A percentile compares a stretch with the other conserved stretches of the same genome.
Evolutionary conservation across 2,888 invertebrate species (phyloP).

Genomic region (Neoascia interrupta): DNA sequence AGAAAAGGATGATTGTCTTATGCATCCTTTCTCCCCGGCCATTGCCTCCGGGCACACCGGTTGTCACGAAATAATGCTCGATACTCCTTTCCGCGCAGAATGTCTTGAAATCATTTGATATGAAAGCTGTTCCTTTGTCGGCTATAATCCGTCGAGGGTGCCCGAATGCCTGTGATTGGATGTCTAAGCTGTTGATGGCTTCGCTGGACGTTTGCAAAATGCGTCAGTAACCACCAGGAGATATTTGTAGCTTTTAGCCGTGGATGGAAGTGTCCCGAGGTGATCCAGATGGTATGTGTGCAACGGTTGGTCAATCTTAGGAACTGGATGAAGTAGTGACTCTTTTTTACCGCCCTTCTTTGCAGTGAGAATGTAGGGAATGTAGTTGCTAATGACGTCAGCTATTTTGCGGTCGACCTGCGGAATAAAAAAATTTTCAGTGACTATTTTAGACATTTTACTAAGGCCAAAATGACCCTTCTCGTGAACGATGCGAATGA

Average conservation of each 20-base stretch:
- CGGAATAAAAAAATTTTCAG: constrained; percentile 39
- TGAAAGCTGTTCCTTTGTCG: constrained; percentile 76
- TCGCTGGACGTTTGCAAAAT: constrained; percentile 74
- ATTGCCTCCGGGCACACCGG: constrained; percentile 35
- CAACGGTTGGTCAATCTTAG: constrained; percentile 72
- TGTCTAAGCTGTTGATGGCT: constrained; percentile 72
- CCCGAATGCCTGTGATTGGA: constrained; percentile 74
- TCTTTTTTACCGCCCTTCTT: constrained; percentile 73
- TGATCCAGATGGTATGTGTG: constrained; percentile 75
- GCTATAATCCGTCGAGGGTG: constrained; percentile 74
- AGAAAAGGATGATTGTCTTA: constrained; percentile 15
- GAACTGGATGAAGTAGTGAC: constrained; percentile 73
- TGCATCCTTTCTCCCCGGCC: constrained; percentile 42
- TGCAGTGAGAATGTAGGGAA: constrained; percentile 51
- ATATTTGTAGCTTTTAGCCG: constrained; percentile 74
- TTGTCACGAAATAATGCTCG: constrained; percentile 16
- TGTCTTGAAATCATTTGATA: constrained; percentile 73
- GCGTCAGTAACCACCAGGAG: constrained; percentile 73
- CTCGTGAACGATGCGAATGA: constrained; percentile 15
- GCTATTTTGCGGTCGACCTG: constrained; percentile 17
- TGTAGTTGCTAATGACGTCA: constrained; percentile 44
- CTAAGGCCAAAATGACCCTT: constrained; percentile 36
- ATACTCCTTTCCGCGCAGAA: constrained; percentile 31
- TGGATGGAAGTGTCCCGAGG: constrained; percentile 74
- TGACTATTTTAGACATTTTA: constrained; percentile 22